Evolutionary conservation across 53 echinoderm and acorn worm species (phyloP), one percentile per base, ranked within the genome.

Genomic region (Echinarachnius parma): DNA sequence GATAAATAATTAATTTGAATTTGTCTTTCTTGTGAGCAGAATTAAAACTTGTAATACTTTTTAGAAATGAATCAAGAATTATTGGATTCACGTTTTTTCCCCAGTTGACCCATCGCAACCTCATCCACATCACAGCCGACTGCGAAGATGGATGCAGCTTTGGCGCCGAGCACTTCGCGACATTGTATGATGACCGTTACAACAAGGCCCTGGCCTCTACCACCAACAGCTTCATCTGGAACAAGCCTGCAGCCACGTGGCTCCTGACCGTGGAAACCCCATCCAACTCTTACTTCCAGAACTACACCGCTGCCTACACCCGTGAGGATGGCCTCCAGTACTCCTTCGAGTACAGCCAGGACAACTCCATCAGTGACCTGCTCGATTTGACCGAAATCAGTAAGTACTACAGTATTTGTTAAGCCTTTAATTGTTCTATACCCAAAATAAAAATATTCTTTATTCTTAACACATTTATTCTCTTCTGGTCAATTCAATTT

Each of bases 311-410:
- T 3, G 4, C 34, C 37, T 61, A 78, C 62, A 44, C 58, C 49
- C 61, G 60, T 18, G 78, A 71, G 22, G 69, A 77, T 69, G 89
- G 89, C 50, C 77, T 76, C 57, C 77, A 81, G 8, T 52, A 70
- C 22, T 76, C 62, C 76, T 89, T 67, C 70, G 84, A 64, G 28
- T 63, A 46, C 57, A 69, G 77, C 23, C 62, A 67, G 29, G 80
- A 89, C 78, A 89, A 80, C 65, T 75, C 80, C 25, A 46, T 80
- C 34, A 64, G 55, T 10, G 81, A 89, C 33, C 77, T 84, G 29
- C 77, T 89, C 14, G 80, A 89, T 62, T 52, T 80, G 25, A 84
- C 81, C 18, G 77, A 84, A 46, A 63, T 61, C 50, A 84, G 89
- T 89, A 62, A 76, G 89, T 47, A 7, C 16, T 49, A 57, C n/a